phyloP scores from a whole-genome alignment of 2,888 invertebrate genomes.

The Drosophila greeni region DNA sequence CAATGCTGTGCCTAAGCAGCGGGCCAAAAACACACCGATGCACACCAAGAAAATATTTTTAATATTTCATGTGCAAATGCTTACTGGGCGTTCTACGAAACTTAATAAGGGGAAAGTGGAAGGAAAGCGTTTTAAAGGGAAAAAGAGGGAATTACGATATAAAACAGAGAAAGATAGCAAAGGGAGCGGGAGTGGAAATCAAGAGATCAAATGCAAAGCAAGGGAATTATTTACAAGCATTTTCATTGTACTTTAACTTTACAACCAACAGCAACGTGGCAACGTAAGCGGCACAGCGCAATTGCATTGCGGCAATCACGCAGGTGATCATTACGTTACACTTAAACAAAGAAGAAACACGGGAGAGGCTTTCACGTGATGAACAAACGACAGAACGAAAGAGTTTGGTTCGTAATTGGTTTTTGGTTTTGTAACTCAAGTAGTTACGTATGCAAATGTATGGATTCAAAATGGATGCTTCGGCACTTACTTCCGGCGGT shows the following conservation, averaged over 20 bases:
- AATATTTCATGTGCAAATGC: slow-evolving; percentile 71
- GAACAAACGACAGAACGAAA: slow-evolving; percentile 47
- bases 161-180: slow-evolving; percentile 17
- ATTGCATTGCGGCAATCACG: slow-evolving; percentile 56
- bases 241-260: slow-evolving; percentile 75
- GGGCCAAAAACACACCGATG: slow-evolving; percentile 41
- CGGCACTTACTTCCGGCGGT: slow-evolving; percentile 68
- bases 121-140: slow-evolving; percentile 15
- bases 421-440: slow-evolving; percentile 16
- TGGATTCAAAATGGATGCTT: slow-evolving; percentile 32
- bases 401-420: slow-evolving; percentile 16
- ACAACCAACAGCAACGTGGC: slow-evolving; percentile 69
- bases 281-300: slow-evolving; percentile 66
- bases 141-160: slow-evolving; percentile 6
- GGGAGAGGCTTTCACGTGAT: slow-evolving; percentile 40
- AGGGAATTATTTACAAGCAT: slow-evolving; percentile 76
- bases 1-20: slow-evolving; percentile 29
- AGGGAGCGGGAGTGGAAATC: not conserved
- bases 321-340: slow-evolving; percentile 64
- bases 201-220: slow-evolving; percentile 57
- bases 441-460: slow-evolving; percentile 23
- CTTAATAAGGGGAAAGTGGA: slow-evolving; percentile 14
- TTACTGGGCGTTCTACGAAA: slow-evolving; percentile 30
- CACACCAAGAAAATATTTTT: slow-evolving; percentile 61
- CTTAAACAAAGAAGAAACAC: slow-evolving; percentile 55